Percentiles rank a stretch among this genome's conserved stretches.
phyloP scores from a whole-genome alignment of 2,888 invertebrate species.

The Bombylius discolor region DNA sequence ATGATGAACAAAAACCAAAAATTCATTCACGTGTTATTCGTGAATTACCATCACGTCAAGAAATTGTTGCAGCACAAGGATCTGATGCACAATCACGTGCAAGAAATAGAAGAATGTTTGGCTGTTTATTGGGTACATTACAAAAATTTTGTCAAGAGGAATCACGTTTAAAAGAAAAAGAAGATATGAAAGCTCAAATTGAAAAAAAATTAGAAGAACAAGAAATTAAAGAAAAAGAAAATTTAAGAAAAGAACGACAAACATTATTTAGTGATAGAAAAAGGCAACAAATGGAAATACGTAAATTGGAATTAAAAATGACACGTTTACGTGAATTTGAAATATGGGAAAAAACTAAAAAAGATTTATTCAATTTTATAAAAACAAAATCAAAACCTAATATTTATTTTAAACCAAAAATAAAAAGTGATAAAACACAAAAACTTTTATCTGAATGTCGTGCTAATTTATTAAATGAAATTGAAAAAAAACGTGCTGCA shows the following conservation, averaged over 20 bases:
- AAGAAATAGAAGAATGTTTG: slow-evolving; percentile 91
- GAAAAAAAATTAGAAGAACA: slow-evolving; percentile 91
- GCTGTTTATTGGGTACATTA: slow-evolving; percentile 84
- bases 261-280: slow-evolving; percentile 75
- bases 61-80: slow-evolving; percentile 68
- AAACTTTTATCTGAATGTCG: slow-evolving; percentile 52
- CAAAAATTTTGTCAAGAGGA: slow-evolving; percentile 94
- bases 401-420: slow-evolving; percentile 77
- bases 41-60: slow-evolving; percentile 74
- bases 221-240: slow-evolving; percentile 73
- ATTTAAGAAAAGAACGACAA: slow-evolving; percentile 68
- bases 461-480: slow-evolving; percentile 48
- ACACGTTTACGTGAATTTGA: slow-evolving; percentile 76
- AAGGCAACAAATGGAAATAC: slow-evolving; percentile 77
- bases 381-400: slow-evolving; percentile 75
- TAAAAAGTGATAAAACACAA: slow-evolving; percentile 54
- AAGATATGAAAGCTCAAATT: slow-evolving; percentile 63
- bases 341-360: slow-evolving; percentile 71
- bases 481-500: slow-evolving; percentile 48
- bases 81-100: slow-evolving; percentile 67
- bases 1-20: slow-evolving; percentile 39
- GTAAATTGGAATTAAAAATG: slow-evolving; percentile 81
- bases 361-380: slow-evolving; percentile 67
- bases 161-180: slow-evolving; percentile 74
- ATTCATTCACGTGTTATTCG: slow-evolving; percentile 71